Conservation (phyloP, 2,888 invertebrate genomes). For the Nephrotoma appendiculata region DNA sequence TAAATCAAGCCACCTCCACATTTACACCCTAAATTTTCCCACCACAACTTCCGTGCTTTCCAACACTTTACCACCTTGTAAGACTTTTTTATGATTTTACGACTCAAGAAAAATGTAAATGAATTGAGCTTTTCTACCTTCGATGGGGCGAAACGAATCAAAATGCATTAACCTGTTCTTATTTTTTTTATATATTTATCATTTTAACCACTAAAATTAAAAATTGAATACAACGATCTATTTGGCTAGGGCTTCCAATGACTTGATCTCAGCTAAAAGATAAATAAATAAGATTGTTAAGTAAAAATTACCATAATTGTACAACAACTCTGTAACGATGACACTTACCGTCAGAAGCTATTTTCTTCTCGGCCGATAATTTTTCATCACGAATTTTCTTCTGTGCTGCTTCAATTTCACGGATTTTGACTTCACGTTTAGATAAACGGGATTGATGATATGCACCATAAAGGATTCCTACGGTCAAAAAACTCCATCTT, state of each 20-base stretch:
- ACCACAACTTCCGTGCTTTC: too few species aligned
- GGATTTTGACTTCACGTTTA: slow-evolving; percentile 46
- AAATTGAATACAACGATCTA: not conserved
- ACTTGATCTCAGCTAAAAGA: not conserved
- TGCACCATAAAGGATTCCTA: slow-evolving; percentile 61
- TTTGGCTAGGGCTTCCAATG: not conserved
- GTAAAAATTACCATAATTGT: not conserved
- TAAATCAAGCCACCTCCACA: too few species aligned
- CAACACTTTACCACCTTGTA: too few species aligned
- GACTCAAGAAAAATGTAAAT: too few species aligned
- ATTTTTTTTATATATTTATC: not conserved
- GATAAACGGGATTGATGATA: slow-evolving; percentile 54
- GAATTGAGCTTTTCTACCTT: not conserved
- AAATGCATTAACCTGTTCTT: not conserved
- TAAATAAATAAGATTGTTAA: not conserved
- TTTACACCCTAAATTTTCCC: too few species aligned
- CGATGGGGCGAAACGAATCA: not conserved
- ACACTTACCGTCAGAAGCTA: slow-evolving; percentile 39
- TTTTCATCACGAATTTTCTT: slow-evolving; percentile 55
- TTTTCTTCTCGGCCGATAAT: slow-evolving; percentile 54
- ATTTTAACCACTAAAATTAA: not conserved
- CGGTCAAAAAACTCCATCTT: slow-evolving; percentile 61
- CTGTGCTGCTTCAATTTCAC: slow-evolving; percentile 52
- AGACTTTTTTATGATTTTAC: too few species aligned
- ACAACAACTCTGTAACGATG: not conserved